Conservation (phyloP, 2,888 invertebrate species). For the Endomychus coccineus region DNA sequence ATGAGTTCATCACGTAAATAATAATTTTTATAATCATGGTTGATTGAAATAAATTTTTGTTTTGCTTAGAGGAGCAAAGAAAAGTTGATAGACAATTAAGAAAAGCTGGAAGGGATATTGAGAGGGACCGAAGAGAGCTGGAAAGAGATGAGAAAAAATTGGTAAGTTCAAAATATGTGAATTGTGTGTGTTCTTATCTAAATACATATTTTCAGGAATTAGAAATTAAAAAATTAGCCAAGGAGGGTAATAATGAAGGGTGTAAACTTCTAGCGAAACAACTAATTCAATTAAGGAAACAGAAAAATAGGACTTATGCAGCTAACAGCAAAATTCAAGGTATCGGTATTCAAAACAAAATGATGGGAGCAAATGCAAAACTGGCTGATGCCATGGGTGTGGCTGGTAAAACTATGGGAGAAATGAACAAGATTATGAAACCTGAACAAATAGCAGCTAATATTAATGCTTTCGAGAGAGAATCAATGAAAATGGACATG, state of each 20-base stretch:
- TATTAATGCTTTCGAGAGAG: constrained; percentile 76
- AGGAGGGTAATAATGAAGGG: constrained; percentile 79
- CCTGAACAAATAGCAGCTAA: constrained; percentile 77
- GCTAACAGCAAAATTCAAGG: constrained; percentile 72
- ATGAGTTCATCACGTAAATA: not conserved
- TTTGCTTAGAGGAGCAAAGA: constrained; percentile 66
- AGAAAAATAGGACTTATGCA: constrained; percentile 73
- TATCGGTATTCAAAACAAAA: constrained; percentile 80
- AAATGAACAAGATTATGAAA: constrained; percentile 80
- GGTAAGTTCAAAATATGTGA: too few species aligned
- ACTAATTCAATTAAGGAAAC: constrained; percentile 77
- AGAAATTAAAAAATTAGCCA: constrained; percentile 85
- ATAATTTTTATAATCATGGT: not conserved
- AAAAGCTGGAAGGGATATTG: constrained; percentile 76
- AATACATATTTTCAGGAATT: constrained; percentile 52
- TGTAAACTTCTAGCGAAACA: constrained; percentile 82
- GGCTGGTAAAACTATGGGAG: constrained; percentile 81
- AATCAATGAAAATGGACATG: constrained; percentile 87
- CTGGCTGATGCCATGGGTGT: constrained; percentile 83
- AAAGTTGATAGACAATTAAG: constrained; percentile 73
- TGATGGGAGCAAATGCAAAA: constrained; percentile 84
- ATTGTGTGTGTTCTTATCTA: not conserved
- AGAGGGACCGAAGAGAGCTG: constrained; percentile 70
- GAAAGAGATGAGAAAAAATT: constrained; percentile 87
- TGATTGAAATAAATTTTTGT: not conserved